Evolutionary conservation across 2,113 vertebrate genomes (phyloP), one percentile per base, ranked within the genome.

Genomic region (Seriola aureovittata): DNA sequence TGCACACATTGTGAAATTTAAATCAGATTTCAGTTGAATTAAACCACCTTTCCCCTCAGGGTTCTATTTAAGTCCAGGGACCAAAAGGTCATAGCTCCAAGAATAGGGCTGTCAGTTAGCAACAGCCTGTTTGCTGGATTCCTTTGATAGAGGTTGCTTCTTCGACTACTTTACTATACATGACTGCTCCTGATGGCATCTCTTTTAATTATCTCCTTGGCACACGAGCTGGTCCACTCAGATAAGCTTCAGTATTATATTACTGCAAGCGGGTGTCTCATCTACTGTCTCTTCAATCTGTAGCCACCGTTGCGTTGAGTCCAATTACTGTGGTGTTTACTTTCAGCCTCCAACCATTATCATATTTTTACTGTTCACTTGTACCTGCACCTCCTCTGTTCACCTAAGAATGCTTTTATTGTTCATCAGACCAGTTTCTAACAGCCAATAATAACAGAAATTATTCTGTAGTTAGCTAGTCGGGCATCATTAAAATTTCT

Each of bases 171-270:
- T 70, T 71, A 55, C 80, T 76, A 16, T 67, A 81, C 77, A 44
- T 55, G 88, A 81, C 80, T 64, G 60, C 60, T 82, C 70, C 80
- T 80, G 72, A 87, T 89, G 86, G 78, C 83, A 86, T 92, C 80
- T 80, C 81, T 59, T 86, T 91, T 92, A 89, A 93, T 93, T 88
- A 90, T 91, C 86, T 90, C 72, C 78, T 65, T 81, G 89, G 76
- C 87, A 75, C 88, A 79, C 75, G 40, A 23, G 84, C 87, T 90
- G 90, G 70, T 87, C 88, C 69, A 62, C 78, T 78, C 68, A 76
- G 90, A 93, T 93, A 92, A 88, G 85, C 84, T 67, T 86, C 59
- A 77, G 90, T 89, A 85, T 95, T 89, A 77, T 84, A 81, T 94
- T 90, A 89, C 93, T 75, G 71, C 44, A 52, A 80, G 71, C 55